A percentile compares a stretch with the other conserved stretches of the same genome.
Evolutionary conservation across 1,140 invertebrate species (phyloP).

Genomic region (Drusus annulatus): DNA sequence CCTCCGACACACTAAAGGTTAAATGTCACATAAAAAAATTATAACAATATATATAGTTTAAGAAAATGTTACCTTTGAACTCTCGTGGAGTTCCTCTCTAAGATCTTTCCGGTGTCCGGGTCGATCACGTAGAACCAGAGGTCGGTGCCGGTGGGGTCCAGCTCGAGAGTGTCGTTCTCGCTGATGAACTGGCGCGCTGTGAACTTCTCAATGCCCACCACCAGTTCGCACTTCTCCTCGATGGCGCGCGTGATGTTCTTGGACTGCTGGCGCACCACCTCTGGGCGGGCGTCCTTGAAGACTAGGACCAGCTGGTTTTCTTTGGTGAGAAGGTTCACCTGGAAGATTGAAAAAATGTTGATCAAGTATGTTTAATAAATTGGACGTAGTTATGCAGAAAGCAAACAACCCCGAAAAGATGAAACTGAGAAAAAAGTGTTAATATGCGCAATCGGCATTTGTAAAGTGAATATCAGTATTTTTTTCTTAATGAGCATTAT

Average conservation of each 20-base stretch:
- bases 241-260: conserved; percentile 78
- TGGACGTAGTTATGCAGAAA: too few species aligned
- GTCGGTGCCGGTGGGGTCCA: conserved; percentile 83
- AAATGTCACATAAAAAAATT: too few species aligned
- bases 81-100: conserved; percentile 79
- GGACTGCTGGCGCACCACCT: conserved; percentile 77
- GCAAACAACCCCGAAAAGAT: too few species aligned
- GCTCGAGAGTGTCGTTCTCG: conserved; percentile 82
- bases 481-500: too few species aligned
- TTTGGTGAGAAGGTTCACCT: conserved; percentile 69
- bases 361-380: too few species aligned
- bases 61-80: conserved; percentile 75
- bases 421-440: too few species aligned
- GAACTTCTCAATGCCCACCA: conserved; percentile 86
- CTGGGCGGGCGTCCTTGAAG: conserved; percentile 82
- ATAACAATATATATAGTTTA: background rate
- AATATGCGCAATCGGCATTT: too few species aligned
- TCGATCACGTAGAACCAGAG: conserved; percentile 91
- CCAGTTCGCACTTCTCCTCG: conserved; percentile 81
- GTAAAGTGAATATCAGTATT: too few species aligned
- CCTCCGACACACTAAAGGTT: too few species aligned
- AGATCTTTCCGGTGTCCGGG: conserved; percentile 82
- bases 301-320: conserved; percentile 85
- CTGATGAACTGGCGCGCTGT: conserved; percentile 78
- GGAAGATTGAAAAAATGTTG: conserved; percentile 37